Evolutionary conservation across 2,797 vertebrate genomes (phyloP), one percentile per base, ranked within the genome.

Genomic region (Scolopax rusticola): DNA sequence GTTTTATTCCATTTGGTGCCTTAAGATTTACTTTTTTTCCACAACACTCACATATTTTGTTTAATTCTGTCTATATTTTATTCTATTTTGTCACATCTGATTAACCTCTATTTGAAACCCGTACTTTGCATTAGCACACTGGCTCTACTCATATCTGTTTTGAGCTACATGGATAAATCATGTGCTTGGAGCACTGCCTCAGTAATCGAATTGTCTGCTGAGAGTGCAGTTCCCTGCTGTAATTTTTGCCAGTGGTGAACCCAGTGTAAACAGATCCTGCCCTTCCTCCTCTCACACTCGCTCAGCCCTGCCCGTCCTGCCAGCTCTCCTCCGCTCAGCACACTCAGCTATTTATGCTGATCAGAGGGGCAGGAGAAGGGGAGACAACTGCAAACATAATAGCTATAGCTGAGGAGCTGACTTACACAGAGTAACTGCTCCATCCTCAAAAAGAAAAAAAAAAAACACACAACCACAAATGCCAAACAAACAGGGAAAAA

Each of bases 201-300:
- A n/a, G 88, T 90, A 95, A 96, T 94, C 92, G 90, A 89, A 95
- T 81, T 89, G 93, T 87, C 84, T 97, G 95, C 94, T 92, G 93
- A 97, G 95, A 95, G 90, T 74, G 93, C 95, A 95, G 93, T 89
- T 96, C 87, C 67, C 41, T 21, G 84, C 89, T 87, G 81, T 85
- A 82, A 97, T 94, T 94, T 89, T 77, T 94, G 89, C 90, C 68
- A 70, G 86, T 90, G 84, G 84, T 86, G 71, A 96, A 94, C 84
- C 41, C 75, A 32, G 45, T 27, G 87, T 93, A 92, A 96, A 95
- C 90, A 96, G 92, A 96, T 50, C 88, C 81, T 90, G 92, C 81
- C 87, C 88, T 94, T 77, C 95, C 95, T 96, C 83, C 90, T 84
- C 79, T 67, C 18, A 1, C 57, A 74, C 87, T 93, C 94, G 65